Conservation (phyloP, 2,888 invertebrate species). For the Zaprionus obscuricornis region DNA sequence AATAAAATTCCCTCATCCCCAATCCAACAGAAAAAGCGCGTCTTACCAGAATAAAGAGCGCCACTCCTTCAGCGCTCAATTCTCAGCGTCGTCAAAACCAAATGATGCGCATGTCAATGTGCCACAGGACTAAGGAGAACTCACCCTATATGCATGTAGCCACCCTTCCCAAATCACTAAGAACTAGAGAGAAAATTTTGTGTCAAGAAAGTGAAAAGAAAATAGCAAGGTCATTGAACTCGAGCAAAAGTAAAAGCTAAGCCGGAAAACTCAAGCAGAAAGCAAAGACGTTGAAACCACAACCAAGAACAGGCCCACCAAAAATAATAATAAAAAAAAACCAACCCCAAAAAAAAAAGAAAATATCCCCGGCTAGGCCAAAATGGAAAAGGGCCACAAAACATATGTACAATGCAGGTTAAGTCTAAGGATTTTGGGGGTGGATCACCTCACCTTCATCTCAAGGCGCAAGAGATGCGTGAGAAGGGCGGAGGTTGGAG, state of each 20-base stretch:
- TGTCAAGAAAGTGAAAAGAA: slow-evolving; percentile 67
- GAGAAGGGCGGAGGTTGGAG: not conserved
- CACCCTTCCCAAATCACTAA: slow-evolving; percentile 18
- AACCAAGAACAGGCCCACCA: slow-evolving; percentile 11
- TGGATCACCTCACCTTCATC: slow-evolving; percentile 48
- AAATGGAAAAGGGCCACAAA: slow-evolving; percentile 1
- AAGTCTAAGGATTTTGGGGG: slow-evolving; percentile 29
- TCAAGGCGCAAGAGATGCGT: too few relatives aligned
- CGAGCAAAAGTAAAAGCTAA: slow-evolving; percentile 49
- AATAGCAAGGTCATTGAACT: slow-evolving; percentile 75
- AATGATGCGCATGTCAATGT: slow-evolving; percentile 68
- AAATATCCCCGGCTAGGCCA: slow-evolving; percentile 8
- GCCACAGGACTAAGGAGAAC: slow-evolving; percentile 25
- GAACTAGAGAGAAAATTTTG: slow-evolving; percentile 44
- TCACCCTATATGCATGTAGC: slow-evolving; percentile 44
- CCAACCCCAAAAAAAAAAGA: slow-evolving; percentile 48
- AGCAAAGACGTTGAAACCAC: slow-evolving; percentile 30
- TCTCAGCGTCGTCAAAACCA: slow-evolving; percentile 8
- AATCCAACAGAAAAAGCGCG: not conserved
- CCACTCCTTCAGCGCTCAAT: not conserved
- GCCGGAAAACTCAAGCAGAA: slow-evolving; percentile 38
- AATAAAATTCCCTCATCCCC: slow-evolving; percentile 20
- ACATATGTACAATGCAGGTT: slow-evolving; percentile 19
- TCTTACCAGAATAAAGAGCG: not conserved
- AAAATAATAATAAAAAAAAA: slow-evolving; percentile 22